Percentiles rank a stretch among this genome's conserved stretches.
phyloP scores from a whole-genome alignment of 2,113 vertebrate genomes.

The Microcebus jonahi region DNA sequence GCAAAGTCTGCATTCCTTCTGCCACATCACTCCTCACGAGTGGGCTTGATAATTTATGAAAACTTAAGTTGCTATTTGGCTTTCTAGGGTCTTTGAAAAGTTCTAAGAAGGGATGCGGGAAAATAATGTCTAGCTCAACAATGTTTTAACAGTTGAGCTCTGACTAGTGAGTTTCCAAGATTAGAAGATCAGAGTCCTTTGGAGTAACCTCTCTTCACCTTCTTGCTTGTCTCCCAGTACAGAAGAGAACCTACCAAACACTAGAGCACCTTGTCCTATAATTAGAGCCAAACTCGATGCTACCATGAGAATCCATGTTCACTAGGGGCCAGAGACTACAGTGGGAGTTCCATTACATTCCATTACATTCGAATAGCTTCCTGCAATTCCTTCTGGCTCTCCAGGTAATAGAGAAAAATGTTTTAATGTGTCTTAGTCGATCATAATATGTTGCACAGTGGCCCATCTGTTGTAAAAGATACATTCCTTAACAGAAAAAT shows the following conservation, averaged over 20 bases:
- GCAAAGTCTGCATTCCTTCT: background rate
- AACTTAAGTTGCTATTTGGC: background rate
- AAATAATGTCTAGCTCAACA: background rate
- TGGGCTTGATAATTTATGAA: background rate
- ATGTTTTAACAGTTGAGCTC: background rate
- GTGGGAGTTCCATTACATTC: background rate
- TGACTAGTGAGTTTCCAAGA: background rate
- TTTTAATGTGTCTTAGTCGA: conserved; percentile 18
- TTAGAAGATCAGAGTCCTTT: background rate
- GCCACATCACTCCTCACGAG: background rate
- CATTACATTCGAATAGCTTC: background rate
- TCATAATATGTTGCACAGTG: background rate
- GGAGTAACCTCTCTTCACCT: background rate
- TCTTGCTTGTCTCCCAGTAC: background rate
- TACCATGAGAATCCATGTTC: background rate
- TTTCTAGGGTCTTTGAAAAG: conserved; percentile 2
- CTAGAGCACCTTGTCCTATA: background rate
- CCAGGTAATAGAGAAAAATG: background rate
- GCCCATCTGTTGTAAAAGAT: conserved; percentile 37
- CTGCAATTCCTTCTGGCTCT: background rate
- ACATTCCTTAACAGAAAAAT: conserved; percentile 46
- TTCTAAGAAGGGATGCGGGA: background rate
- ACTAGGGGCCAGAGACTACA: background rate
- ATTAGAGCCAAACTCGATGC: background rate
- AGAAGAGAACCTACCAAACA: background rate